Evolutionary conservation across 2,888 invertebrate genomes (phyloP).

Genomic region (Rhamphomyia laevipes): DNA sequence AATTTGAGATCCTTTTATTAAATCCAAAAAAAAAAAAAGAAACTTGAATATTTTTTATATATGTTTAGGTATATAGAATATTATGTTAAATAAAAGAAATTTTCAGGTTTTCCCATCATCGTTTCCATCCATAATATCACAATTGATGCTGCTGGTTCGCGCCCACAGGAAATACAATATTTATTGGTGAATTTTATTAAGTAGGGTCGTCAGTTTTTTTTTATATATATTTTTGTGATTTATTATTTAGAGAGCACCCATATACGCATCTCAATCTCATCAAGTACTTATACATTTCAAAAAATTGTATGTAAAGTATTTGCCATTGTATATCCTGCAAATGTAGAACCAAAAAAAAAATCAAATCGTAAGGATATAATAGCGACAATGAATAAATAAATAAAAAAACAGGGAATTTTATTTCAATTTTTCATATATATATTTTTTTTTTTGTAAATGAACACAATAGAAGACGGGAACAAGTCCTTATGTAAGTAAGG

Average conservation of each 20-base stretch:
- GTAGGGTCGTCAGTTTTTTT: no score
- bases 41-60: no score
- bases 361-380: conserved; percentile 3
- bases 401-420: background rate
- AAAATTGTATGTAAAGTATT: background rate
- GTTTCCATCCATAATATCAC: no score
- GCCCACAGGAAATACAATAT: conserved; percentile 7
- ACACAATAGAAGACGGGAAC: conserved; percentile 3
- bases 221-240: no score
- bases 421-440: no score
- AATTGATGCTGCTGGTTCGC: no score
- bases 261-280: conserved; percentile 8
- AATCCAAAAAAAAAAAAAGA: no score
- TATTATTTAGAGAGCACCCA: conserved; percentile 16
- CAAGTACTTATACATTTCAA: background rate
- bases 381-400: conserved; percentile 8
- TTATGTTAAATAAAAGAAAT: no score
- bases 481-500: conserved; percentile 7
- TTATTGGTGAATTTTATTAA: conserved; percentile 9
- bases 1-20: no score
- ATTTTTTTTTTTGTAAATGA: background rate
- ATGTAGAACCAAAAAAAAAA: background rate
- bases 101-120: no score
- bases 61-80: no score
- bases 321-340: background rate